A percentile compares a stretch with the other conserved stretches of the same genome.
Conservation (phyloP, 2,113 vertebrate genomes). For the Taurulus bubalis region DNA sequence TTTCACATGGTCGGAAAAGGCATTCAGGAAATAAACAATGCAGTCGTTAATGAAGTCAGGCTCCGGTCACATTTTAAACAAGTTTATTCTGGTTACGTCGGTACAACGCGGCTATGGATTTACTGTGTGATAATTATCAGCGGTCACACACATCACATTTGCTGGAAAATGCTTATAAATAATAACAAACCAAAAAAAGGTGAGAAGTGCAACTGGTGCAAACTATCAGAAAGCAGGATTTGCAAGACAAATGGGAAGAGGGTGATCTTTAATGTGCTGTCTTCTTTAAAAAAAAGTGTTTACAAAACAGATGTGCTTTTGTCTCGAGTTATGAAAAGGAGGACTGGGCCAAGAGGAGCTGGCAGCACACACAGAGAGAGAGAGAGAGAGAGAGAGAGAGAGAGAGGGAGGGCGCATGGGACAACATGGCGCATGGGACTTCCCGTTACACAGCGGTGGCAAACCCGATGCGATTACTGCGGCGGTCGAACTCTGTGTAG, state of each 20-base stretch:
- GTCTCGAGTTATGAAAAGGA: slow-evolving; percentile 1
- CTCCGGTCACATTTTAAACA: slow-evolving; percentile 7
- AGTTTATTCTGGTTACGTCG: slow-evolving; percentile 58
- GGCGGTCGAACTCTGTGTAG: slow-evolving; percentile 95
- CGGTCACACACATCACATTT: slow-evolving; percentile 25
- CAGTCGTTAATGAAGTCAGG: not conserved
- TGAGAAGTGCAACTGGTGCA: slow-evolving; percentile 44
- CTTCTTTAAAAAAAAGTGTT: not conserved
- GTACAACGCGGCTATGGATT: slow-evolving; percentile 11
- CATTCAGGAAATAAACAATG: slow-evolving; percentile 41
- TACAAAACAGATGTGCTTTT: not conserved
- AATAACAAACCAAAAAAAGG: slow-evolving; percentile 17
- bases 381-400: no score
- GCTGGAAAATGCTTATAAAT: slow-evolving; percentile 42
- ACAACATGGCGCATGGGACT: not conserved
- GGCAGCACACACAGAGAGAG: no score
- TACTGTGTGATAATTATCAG: slow-evolving; percentile 15
- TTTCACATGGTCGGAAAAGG: slow-evolving; percentile 18
- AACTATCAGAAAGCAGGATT: slow-evolving; percentile 7
- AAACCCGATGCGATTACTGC: slow-evolving; percentile 94
- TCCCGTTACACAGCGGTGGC: slow-evolving; percentile 88
- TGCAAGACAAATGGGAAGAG: not conserved
- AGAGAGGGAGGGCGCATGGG: no score
- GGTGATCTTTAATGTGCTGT: not conserved
- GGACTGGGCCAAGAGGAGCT: not conserved